A percentile compares a stretch with the other conserved stretches of the same genome.
Conservation (phyloP, 1,140 invertebrate species). For the Heliothis virescens region DNA sequence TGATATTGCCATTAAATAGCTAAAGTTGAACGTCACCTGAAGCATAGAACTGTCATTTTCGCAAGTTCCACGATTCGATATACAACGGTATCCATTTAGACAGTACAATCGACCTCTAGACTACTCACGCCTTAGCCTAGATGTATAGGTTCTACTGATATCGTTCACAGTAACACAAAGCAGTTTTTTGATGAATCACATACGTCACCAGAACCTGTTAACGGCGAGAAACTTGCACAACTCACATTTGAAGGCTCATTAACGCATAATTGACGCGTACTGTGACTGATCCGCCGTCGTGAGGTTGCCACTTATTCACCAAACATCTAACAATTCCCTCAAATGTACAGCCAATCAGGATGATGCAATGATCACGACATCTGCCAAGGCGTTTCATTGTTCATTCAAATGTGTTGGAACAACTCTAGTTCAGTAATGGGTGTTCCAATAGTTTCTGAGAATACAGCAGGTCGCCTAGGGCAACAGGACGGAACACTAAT, state of each 20-base stretch:
- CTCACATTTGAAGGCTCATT: not conserved
- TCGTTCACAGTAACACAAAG: no score
- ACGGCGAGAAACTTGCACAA: not conserved
- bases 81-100: no score
- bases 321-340: not conserved
- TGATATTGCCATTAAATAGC: not conserved
- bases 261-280: not conserved
- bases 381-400: not conserved
- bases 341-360: not conserved
- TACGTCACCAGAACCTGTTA: not conserved
- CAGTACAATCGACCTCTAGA: no score
- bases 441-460: not conserved
- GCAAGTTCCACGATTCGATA: no score
- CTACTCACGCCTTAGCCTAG: no score
- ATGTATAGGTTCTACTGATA: no score
- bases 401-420: not conserved
- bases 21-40: not conserved
- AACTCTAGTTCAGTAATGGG: not conserved
- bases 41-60: no score
- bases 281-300: constrained; percentile 6
- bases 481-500: not conserved
- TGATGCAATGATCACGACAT: not conserved
- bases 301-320: not conserved
- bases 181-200: not conserved
- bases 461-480: not conserved